phyloP scores from a whole-genome alignment of 2,888 invertebrate genomes.

The Mesodorylaimus sp. region DNA sequence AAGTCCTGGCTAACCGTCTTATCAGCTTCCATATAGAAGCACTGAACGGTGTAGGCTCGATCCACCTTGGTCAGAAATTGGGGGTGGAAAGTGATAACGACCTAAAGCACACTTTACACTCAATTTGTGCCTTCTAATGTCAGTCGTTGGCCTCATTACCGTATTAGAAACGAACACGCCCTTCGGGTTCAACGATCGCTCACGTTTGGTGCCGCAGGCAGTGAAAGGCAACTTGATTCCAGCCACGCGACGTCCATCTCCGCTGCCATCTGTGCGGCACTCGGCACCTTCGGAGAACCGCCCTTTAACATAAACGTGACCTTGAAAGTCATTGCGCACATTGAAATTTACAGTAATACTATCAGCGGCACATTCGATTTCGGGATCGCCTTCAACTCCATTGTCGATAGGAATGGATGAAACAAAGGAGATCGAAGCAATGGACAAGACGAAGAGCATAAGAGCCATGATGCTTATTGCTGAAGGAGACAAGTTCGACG shows the following conservation, averaged over 20 bases:
- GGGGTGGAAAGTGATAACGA: neutral
- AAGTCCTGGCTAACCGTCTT: slow-evolving; percentile 3
- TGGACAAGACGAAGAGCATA: no score
- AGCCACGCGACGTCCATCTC: slow-evolving; percentile 14
- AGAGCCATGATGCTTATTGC: no score
- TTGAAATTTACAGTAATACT: neutral
- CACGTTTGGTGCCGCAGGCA: slow-evolving; percentile 26
- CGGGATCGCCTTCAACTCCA: slow-evolving; percentile 16
- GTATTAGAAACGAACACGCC: neutral
- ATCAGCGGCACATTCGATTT: neutral
- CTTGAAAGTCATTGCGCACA: neutral
- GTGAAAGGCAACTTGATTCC: slow-evolving; percentile 28
- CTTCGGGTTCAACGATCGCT: slow-evolving; percentile 17
- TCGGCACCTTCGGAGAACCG: neutral
- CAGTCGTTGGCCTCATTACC: no score
- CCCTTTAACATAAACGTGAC: no score
- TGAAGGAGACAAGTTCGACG: no score
- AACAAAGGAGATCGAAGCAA: no score
- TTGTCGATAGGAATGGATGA: slow-evolving; percentile 9
- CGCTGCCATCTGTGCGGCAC: slow-evolving; percentile 8
- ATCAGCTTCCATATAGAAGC: slow-evolving; percentile 3
- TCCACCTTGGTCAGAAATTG: slow-evolving; percentile 2
- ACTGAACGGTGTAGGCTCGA: slow-evolving; percentile 1
- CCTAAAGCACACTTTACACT: no score
- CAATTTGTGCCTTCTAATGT: no score